phyloP scores from a whole-genome alignment of 2,888 invertebrate genomes.

The Drosophila heteroneura region DNA sequence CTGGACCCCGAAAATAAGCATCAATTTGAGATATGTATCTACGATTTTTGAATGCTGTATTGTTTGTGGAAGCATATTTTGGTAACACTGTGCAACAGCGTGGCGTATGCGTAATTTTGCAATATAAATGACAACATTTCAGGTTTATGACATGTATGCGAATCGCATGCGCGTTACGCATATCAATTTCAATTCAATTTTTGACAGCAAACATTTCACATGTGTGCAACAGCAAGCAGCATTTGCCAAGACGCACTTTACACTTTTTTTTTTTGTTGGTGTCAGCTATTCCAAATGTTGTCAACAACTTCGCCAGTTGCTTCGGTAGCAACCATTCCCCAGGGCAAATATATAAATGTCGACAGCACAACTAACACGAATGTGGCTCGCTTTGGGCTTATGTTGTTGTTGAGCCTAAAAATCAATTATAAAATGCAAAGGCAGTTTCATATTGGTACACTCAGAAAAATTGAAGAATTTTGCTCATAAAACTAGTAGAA shows the following conservation, averaged over 20 bases:
- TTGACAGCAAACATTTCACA: constrained; percentile 63
- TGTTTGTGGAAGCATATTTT: constrained; percentile 10
- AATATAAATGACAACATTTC: constrained; percentile 72
- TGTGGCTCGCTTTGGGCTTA: constrained; percentile 28
- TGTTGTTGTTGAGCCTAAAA: constrained; percentile 58
- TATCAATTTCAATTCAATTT: constrained; percentile 79
- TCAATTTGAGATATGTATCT: constrained; percentile 3
- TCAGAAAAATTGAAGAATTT: not conserved
- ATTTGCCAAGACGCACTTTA: constrained; percentile 41
- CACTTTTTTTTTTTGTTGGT: constrained; percentile 54
- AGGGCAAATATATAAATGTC: constrained; percentile 79
- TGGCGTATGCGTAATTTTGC: constrained; percentile 77
- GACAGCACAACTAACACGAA: constrained; percentile 59
- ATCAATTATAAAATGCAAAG: constrained; percentile 74
- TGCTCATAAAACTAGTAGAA: not conserved
- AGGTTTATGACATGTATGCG: constrained; percentile 63
- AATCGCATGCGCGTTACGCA: constrained; percentile 61
- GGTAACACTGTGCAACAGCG: constrained; percentile 41
- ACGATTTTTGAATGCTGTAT: constrained; percentile 10
- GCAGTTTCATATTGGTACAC: constrained; percentile 24
- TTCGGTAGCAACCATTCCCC: constrained; percentile 61
- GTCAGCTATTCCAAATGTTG: constrained; percentile 69
- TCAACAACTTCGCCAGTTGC: constrained; percentile 46
- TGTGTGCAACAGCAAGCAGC: constrained; percentile 41
- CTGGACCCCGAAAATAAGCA: constrained; percentile 10